A percentile compares a stretch with the other conserved stretches of the same genome.
Evolutionary conservation across 2,113 vertebrate genomes (phyloP).

Genomic region (Accipiter virgatus): DNA sequence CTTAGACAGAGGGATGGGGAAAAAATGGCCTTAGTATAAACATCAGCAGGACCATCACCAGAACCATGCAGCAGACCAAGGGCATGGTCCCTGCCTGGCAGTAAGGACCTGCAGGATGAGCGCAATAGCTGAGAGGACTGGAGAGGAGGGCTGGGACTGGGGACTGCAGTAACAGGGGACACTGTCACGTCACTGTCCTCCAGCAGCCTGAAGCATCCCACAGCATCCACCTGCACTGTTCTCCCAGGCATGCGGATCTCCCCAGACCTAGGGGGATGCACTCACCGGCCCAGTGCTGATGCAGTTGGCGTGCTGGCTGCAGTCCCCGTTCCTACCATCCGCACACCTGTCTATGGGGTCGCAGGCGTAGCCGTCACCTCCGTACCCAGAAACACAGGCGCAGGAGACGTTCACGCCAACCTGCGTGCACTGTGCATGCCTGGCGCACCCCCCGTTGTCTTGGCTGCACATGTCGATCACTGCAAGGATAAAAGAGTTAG

Average conservation of each 20-base stretch:
- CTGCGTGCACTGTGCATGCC: not conserved
- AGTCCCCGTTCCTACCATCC: constrained; percentile 31
- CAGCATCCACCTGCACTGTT: not conserved
- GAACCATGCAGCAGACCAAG: not conserved
- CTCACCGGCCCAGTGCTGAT: constrained; percentile 60
- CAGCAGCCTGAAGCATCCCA: not conserved
- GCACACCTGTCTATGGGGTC: constrained; percentile 48
- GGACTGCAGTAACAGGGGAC: not conserved
- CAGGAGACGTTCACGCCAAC: constrained; percentile 31
- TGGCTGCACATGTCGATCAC: constrained; percentile 47
- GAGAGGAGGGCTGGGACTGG: not conserved
- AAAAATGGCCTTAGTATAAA: not conserved
- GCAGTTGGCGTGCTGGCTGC: constrained; percentile 47
- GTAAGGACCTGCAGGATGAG: not conserved
- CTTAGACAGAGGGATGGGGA: not conserved
- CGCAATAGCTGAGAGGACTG: fast-evolving
- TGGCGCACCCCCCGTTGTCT: constrained; percentile 43
- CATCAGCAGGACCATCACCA: not conserved
- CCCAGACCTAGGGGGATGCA: fast-evolving
- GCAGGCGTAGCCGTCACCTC: not conserved
- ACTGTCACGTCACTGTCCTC: not conserved
- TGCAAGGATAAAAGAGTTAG: not conserved
- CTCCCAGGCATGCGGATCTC: fast-evolving
- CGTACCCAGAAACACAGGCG: not conserved
- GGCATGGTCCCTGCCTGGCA: not conserved